Evolutionary conservation across 2,113 vertebrate species (phyloP), one percentile per base, ranked within the genome.

Genomic region (Typhlomys cinereus): DNA sequence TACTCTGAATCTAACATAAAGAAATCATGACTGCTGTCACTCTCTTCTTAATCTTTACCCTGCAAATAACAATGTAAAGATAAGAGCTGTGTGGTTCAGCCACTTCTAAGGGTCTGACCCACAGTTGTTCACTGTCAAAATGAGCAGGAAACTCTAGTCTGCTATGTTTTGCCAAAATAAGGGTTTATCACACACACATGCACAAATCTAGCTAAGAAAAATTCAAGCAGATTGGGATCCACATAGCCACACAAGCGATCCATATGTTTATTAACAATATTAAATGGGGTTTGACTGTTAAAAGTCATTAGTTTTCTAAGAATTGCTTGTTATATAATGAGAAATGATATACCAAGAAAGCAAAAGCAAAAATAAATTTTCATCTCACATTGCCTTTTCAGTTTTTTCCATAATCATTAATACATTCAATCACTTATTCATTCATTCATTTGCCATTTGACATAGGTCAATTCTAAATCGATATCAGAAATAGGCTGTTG

Each of bases 81-180:
- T 67, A 57, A 70, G 9, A 75, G 4, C 8, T 18, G 0, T 23
- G 8, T 73, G 52, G 21, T 17, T 31, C 18, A 36, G 6, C 2
- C 7, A 79, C n/a, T n/a, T n/a, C n/a, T n/a, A n/a, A n/a, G n/a
- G n/a, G n/a, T n/a, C n/a, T n/a, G n/a, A 21, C 2, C 46, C 39
- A 21, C 0, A 48, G 70, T 8, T 39, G 46, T 17, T 23, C 11
- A 12, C 31, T 46, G 2, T 20, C 67, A 85, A 39, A 34, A 46
- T 21, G 36, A 44, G 2, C 7, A 1, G 7, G 6, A 15, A 23
- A 39, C 14, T 11, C 57, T 59, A 36, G 7, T 4, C 1, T 20
- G 25, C 17, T 13, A 5, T 66, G 20, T 89, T 11, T 76, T 48
- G 34, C 25, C 54, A 48, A n/a, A 41, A 34, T 66, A 3, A 5